These are phyloP conservation scores for Ficedula albicollis DNA, from an alignment of 2,797 vertebrate genomes.

Conservation along the genomic window DNA sequence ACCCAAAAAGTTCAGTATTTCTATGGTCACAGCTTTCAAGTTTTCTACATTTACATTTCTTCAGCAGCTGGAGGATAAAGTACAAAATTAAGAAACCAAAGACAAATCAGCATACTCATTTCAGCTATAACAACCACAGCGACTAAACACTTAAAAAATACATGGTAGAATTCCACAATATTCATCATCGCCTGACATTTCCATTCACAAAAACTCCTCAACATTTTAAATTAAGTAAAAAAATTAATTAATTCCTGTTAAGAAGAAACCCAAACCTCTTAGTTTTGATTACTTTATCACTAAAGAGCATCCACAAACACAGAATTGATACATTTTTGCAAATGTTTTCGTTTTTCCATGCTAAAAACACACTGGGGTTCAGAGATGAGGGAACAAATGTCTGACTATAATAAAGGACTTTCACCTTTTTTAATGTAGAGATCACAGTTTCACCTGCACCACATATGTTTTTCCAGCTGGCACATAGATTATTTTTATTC, in stretches of 20 bases:
- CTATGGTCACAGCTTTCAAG: slow-evolving; percentile 24
- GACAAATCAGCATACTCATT: neutral
- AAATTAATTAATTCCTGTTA: neutral
- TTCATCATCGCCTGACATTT: neutral
- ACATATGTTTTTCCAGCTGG: accelerated
- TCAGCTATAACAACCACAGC: neutral
- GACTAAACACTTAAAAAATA: neutral
- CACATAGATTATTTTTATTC: neutral
- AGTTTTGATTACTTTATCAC: neutral
- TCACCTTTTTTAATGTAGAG: neutral
- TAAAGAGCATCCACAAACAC: neutral
- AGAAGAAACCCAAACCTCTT: neutral
- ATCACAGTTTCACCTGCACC: neutral
- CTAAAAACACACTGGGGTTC: neutral
- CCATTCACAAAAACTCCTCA: neutral
- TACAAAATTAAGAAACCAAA: slow-evolving; percentile 17
- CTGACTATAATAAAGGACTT: neutral
- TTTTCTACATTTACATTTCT: neutral
- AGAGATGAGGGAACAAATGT: neutral
- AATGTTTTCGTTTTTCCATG: neutral
- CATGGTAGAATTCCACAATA: neutral
- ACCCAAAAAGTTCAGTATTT: slow-evolving; percentile 44
- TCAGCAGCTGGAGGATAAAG: neutral
- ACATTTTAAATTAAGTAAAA: neutral
- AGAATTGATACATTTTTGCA: neutral